phyloP scores from a whole-genome alignment of 2,113 vertebrate genomes.

The Phyllostomus discolor region DNA sequence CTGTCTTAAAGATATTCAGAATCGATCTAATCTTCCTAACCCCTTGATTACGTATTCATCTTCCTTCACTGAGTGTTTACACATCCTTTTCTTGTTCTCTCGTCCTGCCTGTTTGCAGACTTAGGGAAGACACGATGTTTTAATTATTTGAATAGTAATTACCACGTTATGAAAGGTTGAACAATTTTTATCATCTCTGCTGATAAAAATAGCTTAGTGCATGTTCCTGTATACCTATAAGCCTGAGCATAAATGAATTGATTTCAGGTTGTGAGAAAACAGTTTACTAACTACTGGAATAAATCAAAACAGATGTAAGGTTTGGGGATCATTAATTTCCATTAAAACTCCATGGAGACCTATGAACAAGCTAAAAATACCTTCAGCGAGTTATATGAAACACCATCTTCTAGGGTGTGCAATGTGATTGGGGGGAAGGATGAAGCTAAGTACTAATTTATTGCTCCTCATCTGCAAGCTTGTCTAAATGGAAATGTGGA shows the following conservation, averaged over 20 bases:
- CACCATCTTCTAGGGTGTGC: not conserved
- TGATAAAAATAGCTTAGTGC: constrained; percentile 33
- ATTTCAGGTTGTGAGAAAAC: constrained; percentile 38
- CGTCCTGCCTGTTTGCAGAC: constrained; percentile 38
- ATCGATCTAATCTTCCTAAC: constrained; percentile 14
- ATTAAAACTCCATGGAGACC: constrained; percentile 19
- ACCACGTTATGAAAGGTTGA: constrained; percentile 59
- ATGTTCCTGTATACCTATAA: not conserved
- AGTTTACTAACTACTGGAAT: constrained; percentile 51
- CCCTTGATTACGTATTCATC: constrained; percentile 10
- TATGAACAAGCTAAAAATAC: constrained; percentile 24
- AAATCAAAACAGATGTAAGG: constrained; percentile 58
- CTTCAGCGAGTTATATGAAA: not conserved
- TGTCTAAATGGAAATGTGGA: not conserved
- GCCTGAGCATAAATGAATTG: constrained; percentile 23
- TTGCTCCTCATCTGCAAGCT: not conserved
- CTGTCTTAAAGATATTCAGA: constrained; percentile 18
- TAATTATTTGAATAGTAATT: constrained; percentile 66
- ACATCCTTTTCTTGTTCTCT: constrained; percentile 48
- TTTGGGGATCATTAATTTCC: constrained; percentile 50
- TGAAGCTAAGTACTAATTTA: not conserved
- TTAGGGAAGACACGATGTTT: constrained; percentile 33
- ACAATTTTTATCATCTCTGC: constrained; percentile 38
- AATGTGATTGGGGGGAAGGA: not conserved
- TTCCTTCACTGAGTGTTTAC: constrained; percentile 40